Conservation (phyloP, 2,888 invertebrate species). For the Cheiracanthium punctorium region DNA sequence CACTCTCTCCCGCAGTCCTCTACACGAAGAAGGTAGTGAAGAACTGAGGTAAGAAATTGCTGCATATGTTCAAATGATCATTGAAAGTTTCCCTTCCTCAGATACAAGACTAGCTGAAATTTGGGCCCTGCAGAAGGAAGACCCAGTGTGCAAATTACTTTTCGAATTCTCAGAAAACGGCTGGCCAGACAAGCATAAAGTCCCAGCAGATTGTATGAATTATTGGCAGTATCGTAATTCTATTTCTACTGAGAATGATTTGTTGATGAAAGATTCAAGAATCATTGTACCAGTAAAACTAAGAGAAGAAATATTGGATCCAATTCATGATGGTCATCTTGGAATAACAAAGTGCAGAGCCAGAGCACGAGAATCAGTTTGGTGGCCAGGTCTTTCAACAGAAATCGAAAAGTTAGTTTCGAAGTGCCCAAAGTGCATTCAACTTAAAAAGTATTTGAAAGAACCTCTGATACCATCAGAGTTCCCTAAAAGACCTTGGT, state of each 20-base stretch:
- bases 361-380: neutral
- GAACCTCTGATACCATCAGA: neutral
- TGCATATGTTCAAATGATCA: neutral
- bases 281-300: constrained; percentile 70
- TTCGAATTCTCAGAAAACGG: no score
- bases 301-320: constrained; percentile 68
- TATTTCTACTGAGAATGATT: constrained; percentile 1
- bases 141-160: no score
- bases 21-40: neutral
- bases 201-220: neutral
- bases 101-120: constrained; percentile 4
- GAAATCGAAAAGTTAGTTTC: neutral
- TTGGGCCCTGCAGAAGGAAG: neutral
- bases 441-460: neutral
- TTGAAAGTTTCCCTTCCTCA: neutral
- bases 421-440: neutral
- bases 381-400: neutral
- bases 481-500: neutral
- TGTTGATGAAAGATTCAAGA: constrained; percentile 35
- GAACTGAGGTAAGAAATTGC: neutral
- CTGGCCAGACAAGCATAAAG: constrained; percentile 1
- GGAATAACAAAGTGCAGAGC: constrained; percentile 66
- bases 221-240: neutral
- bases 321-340: constrained; percentile 73
- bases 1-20: neutral